phyloP scores from a whole-genome alignment of 2,113 vertebrate species.

The Pampusana beccarii region DNA sequence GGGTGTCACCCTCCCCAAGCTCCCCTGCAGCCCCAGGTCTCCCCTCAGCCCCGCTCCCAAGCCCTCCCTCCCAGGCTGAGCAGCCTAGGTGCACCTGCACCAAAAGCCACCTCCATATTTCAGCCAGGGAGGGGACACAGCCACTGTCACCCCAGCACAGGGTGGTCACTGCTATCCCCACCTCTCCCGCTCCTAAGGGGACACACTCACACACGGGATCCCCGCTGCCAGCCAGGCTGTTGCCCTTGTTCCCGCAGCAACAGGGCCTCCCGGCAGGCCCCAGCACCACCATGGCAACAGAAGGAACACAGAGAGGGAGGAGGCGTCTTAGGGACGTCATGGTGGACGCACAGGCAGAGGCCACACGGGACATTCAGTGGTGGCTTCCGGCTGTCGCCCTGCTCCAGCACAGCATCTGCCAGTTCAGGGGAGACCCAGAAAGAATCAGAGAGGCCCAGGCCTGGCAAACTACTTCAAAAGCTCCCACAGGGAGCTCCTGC shows the following conservation, averaged over 20 bases:
- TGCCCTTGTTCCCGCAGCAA: neutral
- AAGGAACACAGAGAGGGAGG: neutral
- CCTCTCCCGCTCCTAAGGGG: neutral
- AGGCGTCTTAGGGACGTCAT: too few species aligned
- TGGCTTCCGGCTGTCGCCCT: neutral
- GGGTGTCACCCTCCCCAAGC: neutral
- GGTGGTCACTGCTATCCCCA: neutral
- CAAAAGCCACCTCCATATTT: accelerated
- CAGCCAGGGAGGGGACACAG: accelerated
- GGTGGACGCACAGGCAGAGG: neutral
- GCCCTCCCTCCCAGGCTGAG: neutral
- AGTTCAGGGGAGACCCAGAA: neutral
- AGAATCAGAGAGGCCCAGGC: neutral
- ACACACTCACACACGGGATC: neutral
- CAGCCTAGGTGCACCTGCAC: neutral
- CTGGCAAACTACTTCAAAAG: neutral
- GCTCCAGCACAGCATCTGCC: neutral
- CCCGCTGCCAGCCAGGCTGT: neutral
- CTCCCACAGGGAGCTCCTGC: neutral
- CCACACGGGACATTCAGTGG: accelerated
- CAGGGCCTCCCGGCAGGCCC: neutral
- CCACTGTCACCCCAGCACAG: neutral
- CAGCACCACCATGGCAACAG: neutral
- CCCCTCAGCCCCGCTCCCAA: too few species aligned
- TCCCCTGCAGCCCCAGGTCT: neutral